phyloP scores from a whole-genome alignment of 2,888 invertebrate genomes.

The Melinaea menophilus region DNA sequence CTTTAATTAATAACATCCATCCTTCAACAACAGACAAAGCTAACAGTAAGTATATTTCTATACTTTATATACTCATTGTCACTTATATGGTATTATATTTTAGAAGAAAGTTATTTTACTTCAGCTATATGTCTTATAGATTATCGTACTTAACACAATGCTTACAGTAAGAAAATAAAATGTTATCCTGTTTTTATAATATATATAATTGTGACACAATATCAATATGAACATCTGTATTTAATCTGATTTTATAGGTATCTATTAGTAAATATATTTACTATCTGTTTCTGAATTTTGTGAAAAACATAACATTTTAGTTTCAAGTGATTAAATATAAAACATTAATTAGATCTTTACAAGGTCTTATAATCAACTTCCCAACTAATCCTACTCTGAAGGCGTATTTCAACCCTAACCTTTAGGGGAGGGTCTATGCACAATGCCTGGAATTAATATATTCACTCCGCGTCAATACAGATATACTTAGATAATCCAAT shows the following conservation, averaged over 20 bases:
- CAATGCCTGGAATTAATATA: not conserved
- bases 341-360: constrained; percentile 23
- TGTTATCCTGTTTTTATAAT: too few relatives aligned
- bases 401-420: constrained; percentile 8
- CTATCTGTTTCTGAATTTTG: too few relatives aligned
- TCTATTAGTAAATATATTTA: too few relatives aligned
- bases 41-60: constrained; percentile 43
- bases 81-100: not conserved
- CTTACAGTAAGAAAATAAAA: too few relatives aligned
- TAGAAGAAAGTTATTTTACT: not conserved
- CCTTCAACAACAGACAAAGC: constrained; percentile 42
- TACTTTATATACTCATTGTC: not conserved
- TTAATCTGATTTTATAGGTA: too few relatives aligned
- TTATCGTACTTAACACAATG: too few relatives aligned
- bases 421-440: constrained; percentile 4
- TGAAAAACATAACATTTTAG: not conserved
- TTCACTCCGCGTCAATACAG: not conserved
- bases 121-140: too few relatives aligned
- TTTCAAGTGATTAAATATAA: constrained; percentile 9
- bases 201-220: too few relatives aligned
- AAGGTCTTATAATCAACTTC: constrained; percentile 16
- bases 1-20: constrained; percentile 41
- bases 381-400: constrained; percentile 12
- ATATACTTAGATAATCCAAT: not conserved
- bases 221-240: too few relatives aligned